Base-by-base conservation (phyloP, 2,888 invertebrate genomes). In the Pardosa pseudoannulata region DNA sequence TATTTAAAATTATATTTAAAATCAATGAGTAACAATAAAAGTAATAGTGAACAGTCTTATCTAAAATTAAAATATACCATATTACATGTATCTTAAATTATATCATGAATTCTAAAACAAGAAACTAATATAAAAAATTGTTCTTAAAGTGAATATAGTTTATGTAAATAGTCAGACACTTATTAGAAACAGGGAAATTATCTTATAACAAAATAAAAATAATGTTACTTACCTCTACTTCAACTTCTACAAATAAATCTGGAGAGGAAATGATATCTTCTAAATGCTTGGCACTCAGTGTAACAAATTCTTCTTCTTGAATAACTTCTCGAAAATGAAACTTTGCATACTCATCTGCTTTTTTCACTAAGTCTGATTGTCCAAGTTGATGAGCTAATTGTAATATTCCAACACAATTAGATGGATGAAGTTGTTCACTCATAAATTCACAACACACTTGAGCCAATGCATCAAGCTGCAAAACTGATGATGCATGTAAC, bases 361-460 rank as follows among this genome's bases (percentile, higher is more conserved):
- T 90, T 85, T 90, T 89, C 68, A 91, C 90, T 67, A 92, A 88
- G 72, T 90, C 90, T 56, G 89, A 88, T 13, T 91, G 90, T 50
- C 91, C 91, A 89, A 93, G 92, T 79, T 91, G 91, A 88, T 92
- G 92, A 11, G 93, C 92, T 89, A 93, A 92, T 39, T 91, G 91
- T 64, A 91, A 90, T 7, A 92, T 90, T 46, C 91, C 91, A 67
- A 93, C 90, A 89, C 92, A 92, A 89, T 92, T 93, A 19, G 90
- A 90, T 3, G 91, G 91, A 89, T 91, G 89, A 64, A 93, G 90
- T 19, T 92, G 92, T 7, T 90, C 90, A 71, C 91, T 91, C 91
- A 93, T 91, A 89, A 92, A 93, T 46, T 91, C 90, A 88, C 92
- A 91, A 85, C 93, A 93, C 6, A 90, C 92, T 36, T 90, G 89